Evolutionary conservation across 2,113 vertebrate species (phyloP).

Genomic region (Brachypteracias leptosomus): DNA sequence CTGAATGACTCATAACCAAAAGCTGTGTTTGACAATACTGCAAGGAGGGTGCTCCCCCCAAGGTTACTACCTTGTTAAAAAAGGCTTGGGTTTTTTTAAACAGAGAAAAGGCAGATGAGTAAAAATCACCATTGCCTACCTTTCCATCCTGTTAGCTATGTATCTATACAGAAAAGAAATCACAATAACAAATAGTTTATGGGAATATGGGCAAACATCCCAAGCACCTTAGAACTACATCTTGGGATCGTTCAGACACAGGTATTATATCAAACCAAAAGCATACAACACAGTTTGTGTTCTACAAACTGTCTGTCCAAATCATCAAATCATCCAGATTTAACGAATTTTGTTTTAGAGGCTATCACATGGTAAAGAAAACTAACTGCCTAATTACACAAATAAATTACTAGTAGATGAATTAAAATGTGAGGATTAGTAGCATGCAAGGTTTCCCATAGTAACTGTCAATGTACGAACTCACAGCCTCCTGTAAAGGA

Average conservation of each 20-base stretch:
- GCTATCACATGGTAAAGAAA: not conserved
- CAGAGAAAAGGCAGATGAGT: not conserved
- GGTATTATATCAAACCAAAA: not conserved
- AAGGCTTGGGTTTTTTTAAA: not conserved
- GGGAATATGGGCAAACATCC: not conserved
- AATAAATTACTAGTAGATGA: not conserved
- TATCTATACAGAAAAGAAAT: not conserved
- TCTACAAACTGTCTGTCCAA: not conserved
- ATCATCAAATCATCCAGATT: not conserved
- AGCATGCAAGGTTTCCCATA: not conserved
- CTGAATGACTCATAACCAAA: not conserved
- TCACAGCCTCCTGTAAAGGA: not conserved
- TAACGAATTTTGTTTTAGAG: not conserved
- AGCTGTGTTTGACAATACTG: not conserved
- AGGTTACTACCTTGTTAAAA: not conserved
- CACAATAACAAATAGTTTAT: not conserved
- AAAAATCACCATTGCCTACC: not conserved
- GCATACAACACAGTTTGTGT: not conserved
- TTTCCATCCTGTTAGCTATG: not conserved
- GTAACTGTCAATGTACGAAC: not conserved
- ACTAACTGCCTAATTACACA: not conserved
- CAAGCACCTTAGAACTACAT: not conserved
- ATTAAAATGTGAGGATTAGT: not conserved
- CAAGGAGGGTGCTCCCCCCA: not conserved
- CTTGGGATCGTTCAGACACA: not conserved